Evolutionary conservation across 2,888 invertebrate species (phyloP), one percentile per base, ranked within the genome.

Genomic region (Deilephila elpenor): DNA sequence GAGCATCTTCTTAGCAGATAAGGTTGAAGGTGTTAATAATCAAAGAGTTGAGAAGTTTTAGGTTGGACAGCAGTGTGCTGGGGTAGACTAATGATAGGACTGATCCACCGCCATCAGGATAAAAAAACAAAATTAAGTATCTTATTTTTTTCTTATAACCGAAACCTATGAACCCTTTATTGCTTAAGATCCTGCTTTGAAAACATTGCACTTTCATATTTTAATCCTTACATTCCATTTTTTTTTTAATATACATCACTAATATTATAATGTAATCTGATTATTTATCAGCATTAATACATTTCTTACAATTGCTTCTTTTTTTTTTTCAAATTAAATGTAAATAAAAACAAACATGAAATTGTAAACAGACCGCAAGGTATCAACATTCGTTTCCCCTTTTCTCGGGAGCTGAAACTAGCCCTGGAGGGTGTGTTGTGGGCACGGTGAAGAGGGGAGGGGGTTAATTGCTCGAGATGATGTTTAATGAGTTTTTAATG

Each of bases 401-500:
- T 59, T 61, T 59, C 70, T 37, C 56, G n/a, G 25, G 71, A 71
- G 51, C 61, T 62, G 61, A 71, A 73, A 73, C 73, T 71, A 73
- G 71, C 70, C 73, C 34, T 53, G 14, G 53, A 56, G 71, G 73
- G 71, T 29, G 34, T 8, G 62, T 56, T 34, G 71, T 51, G 62
- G 73, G 62, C 60, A 70, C 25, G 51, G 34, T 37, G 73, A n/a
- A 25, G 53, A 8, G 53, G 34, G 32, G 71, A 90, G 91, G 89
- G 88, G 88, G 90, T 95, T 95, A 95, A 96, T 96, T 95, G 95
- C 93, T 90, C 91, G 95, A 95, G 95, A 95, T 95, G 95, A 95
- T 95, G 95, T 96, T 95, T 96, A 96, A 96, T 95, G 95, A 96
- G 95, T 96, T 96, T 96, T 96, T 96, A 96, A 96, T 96, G 95